Base-by-base conservation (phyloP, 2,888 invertebrate genomes). In the Ischnus inquisitorius region DNA sequence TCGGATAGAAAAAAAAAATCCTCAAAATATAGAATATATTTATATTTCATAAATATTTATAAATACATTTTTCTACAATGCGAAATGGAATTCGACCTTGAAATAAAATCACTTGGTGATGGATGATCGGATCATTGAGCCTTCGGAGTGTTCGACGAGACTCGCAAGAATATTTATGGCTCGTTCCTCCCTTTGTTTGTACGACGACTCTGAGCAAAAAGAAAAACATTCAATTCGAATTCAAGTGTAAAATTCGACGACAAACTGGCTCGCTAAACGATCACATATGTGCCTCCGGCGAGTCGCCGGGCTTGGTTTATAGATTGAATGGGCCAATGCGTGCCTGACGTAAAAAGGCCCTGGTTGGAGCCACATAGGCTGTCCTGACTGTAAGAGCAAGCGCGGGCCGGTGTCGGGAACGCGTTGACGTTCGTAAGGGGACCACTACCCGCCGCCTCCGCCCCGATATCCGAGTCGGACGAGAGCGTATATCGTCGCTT, bases 351-450 rank as follows among this genome's bases (percentile, higher is more conserved):
- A 80, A 83, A 83, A 83, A 83, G 83, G 80, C 83, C 80, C 83
- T 79, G 83, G 83, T 69, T 65, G 19, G 74, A 68, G 71, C 62
- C 64, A 69, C 60, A 69, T 75, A 69, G 43, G 51, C 62, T 43
- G 46, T 22, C 51, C 39, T 22, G 39, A 57, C 57, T 43, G 39
- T 12, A 41, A 78, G 51, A 71, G 69, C 60, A 60, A 69, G 39
- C 22, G 69, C 69, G 62, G 71, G 57, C 80, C 83, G 83, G 83
- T 83, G 83, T 77, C 62, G 43, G 68, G 46, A 80, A 78, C 78
- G 81, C 84, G 84, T 84, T 84, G 81, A 84, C 81, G 81, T 84
- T 28, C 77, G 72, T 39, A 78, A 84, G 48, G 84, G 81, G 84
- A 65, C 81, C 72, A 68, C 72, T 71, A 69, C 78, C 67, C 75